Conservation (phyloP, 2,113 vertebrate species). For the Chionomys nivalis region DNA sequence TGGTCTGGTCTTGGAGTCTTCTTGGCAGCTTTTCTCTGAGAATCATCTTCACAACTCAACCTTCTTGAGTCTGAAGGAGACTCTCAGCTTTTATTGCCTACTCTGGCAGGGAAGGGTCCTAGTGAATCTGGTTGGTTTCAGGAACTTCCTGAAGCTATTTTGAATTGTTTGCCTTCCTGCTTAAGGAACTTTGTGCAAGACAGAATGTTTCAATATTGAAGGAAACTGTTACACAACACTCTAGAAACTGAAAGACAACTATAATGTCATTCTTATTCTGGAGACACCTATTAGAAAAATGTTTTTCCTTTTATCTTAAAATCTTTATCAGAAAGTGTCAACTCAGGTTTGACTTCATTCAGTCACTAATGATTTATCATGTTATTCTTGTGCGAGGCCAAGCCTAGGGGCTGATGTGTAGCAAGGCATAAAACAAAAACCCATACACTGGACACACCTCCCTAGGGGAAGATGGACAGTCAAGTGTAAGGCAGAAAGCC, state of each 20-base stretch:
- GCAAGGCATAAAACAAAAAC: too few species aligned
- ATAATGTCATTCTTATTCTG: background rate
- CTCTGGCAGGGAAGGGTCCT: background rate
- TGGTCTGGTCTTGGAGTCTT: background rate
- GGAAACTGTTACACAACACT: background rate
- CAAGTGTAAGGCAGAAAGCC: rapidly evolving
- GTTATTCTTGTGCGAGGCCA: background rate
- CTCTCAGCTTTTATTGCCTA: background rate
- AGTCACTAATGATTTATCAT: background rate
- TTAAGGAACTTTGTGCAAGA: background rate
- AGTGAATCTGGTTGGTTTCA: background rate
- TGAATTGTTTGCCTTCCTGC: background rate
- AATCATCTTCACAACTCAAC: background rate
- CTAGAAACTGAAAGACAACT: too few species aligned
- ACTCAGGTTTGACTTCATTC: background rate
- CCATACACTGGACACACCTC: background rate
- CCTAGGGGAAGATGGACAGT: background rate
- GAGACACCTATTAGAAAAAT: background rate
- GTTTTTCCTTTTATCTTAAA: background rate
- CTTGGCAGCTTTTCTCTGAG: background rate
- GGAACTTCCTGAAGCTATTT: background rate
- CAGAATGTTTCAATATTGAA: background rate
- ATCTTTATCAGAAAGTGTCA: background rate
- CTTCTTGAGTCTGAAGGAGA: background rate
- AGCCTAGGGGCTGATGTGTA: too few species aligned